Conservation (phyloP, 2,113 vertebrate genomes). For the Enhydra lutris region DNA sequence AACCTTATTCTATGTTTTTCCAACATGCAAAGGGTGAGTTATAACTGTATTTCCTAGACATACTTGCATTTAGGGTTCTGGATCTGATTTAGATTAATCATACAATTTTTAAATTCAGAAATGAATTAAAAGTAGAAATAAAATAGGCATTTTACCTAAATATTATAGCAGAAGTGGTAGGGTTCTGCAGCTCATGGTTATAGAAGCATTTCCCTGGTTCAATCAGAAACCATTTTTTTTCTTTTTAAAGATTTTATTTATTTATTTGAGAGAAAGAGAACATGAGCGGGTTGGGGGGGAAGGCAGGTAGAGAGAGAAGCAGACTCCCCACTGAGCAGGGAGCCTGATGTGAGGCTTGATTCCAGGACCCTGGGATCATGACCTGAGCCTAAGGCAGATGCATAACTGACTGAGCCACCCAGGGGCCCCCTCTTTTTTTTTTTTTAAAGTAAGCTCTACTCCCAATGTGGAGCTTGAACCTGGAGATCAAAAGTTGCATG, state of each 20-base stretch:
- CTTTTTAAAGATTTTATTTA: neutral
- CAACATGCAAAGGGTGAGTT: neutral
- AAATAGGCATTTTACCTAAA: neutral
- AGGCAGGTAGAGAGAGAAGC: neutral
- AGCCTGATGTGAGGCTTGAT: neutral
- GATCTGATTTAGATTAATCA: neutral
- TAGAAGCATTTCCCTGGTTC: neutral
- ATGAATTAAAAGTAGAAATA: neutral
- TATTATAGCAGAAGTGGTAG: neutral
- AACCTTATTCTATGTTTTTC: neutral
- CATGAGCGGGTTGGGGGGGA: neutral
- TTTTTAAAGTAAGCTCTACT: neutral
- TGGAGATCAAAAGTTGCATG: neutral
- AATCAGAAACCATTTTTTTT: neutral
- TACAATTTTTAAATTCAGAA: neutral
- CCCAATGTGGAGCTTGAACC: neutral
- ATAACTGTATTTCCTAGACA: neutral
- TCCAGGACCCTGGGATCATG: neutral
- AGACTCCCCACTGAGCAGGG: neutral
- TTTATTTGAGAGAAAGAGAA: neutral
- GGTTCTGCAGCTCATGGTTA: neutral
- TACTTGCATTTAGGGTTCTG: neutral
- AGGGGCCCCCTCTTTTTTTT: neutral
- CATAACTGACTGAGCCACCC: neutral
- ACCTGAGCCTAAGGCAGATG: neutral